Base-by-base conservation (phyloP, 2,888 invertebrate species). In the Griposia aprilina region DNA sequence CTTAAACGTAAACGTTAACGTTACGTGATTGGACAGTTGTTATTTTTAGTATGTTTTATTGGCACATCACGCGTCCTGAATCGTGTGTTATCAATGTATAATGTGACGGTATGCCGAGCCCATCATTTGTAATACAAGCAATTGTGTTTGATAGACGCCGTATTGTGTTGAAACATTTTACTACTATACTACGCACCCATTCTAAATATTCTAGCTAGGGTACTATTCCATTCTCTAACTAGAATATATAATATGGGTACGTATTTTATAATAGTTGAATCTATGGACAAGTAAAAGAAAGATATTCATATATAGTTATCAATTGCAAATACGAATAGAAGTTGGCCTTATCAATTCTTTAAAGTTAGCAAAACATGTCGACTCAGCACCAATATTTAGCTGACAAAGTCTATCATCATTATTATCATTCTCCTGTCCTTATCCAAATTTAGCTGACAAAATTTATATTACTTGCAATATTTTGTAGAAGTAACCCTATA, bases 71-170 rank as follows among this genome's bases (percentile, higher is more conserved):
- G 82, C 69, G 74, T 85, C 69, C 77, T 86, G 78, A 82, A 75
- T 87, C 87, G 87, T 87, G 88, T 88, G 73, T 86, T 87, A 84
- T 87, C 88, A 86, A 88, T 86, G 70, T 81, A 78, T 84, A 63
- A 69, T 81, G 82, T 86, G 87, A 84, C 87, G 87, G 59, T 82
- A 82, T 82, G 67, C 68, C 76, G 68, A 60, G 82, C 82, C 76
- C 85, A 81, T 83, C 62, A 60, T 75, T 85, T 76, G 85, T 74
- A 74, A 72, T 71, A 75, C 68, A 81, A 80, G 70, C 82, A 80
- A 75, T 83, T 80, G 79, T 72, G 30, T 84, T 73, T 73, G 71
- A 84, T 68, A 81, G 80, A 48, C 45, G 75, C 23, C 69, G 81
- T 71, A 55, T 74, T 84, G 70, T 83, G 74, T 52, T 83, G 67